phyloP scores from a whole-genome alignment of 2,888 invertebrate species.

The Euphydryas editha region DNA sequence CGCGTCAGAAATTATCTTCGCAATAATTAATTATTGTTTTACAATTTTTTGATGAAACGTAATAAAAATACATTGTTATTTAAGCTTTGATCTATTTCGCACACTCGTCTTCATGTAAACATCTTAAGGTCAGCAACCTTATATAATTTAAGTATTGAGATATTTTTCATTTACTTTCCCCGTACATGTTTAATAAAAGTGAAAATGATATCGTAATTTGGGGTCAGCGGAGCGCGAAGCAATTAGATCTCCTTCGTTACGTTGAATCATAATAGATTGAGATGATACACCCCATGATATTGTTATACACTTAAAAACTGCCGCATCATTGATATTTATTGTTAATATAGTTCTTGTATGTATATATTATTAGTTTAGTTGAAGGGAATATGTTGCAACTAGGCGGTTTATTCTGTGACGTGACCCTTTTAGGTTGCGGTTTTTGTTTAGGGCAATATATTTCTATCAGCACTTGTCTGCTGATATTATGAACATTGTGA shows the following conservation, averaged over 20 bases:
- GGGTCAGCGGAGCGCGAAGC: constrained; percentile 52
- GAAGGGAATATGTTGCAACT: not conserved
- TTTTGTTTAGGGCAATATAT: not conserved
- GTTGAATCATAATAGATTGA: constrained; percentile 10
- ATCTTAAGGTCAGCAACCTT: constrained; percentile 4
- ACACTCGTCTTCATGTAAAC: not conserved
- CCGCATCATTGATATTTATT: not conserved
- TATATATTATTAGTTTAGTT: not conserved
- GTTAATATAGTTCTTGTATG: not conserved
- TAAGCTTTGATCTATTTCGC: not conserved
- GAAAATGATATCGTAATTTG: constrained; percentile 58
- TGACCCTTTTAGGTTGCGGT: not conserved
- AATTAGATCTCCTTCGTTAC: constrained; percentile 24
- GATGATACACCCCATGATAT: not conserved
- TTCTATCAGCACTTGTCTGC: too few relatives aligned
- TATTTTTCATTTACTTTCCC: constrained; percentile 34
- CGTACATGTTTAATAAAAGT: constrained; percentile 54
- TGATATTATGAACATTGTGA: too few relatives aligned
- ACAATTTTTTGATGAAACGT: not conserved
- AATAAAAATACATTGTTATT: not conserved
- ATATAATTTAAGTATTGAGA: constrained; percentile 11
- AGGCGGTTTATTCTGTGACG: not conserved
- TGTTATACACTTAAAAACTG: not conserved
- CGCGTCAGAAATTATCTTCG: not conserved
- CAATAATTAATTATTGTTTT: constrained; percentile 10